These are phyloP conservation scores for Pachycephala philippinensis DNA, from an alignment of 2,113 vertebrate species.

Conservation along the genomic window DNA sequence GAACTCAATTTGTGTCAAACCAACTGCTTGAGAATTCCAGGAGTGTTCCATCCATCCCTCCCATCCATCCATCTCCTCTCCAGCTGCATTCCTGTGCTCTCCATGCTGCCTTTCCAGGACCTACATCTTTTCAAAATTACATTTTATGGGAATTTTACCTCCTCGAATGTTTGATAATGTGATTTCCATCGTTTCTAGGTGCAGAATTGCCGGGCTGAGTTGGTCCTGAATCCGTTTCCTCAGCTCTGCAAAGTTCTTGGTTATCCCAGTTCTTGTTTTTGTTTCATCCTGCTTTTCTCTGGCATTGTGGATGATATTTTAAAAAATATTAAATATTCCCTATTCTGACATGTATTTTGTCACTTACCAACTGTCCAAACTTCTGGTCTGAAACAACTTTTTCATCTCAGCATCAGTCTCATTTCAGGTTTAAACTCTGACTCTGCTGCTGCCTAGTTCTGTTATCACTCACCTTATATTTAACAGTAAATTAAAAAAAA, in stretches of 20 bases:
- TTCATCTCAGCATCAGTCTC: background rate
- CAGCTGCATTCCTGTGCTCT: fast-evolving
- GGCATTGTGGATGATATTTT: background rate
- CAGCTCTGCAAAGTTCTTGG: background rate
- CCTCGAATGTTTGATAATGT: background rate
- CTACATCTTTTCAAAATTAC: background rate
- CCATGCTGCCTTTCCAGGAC: background rate
- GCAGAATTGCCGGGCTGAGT: background rate
- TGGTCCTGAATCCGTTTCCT: background rate
- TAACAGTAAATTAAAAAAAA: background rate
- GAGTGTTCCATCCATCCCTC: too few relatives aligned
- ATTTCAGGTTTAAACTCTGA: background rate
- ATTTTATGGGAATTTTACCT: background rate
- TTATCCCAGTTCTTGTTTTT: background rate
- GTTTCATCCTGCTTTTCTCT: background rate
- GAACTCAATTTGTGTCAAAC: fast-evolving
- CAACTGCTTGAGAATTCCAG: background rate
- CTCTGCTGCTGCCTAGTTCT: background rate
- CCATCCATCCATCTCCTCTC: too few relatives aligned
- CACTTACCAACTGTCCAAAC: background rate
- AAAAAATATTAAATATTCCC: background rate
- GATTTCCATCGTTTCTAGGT: background rate
- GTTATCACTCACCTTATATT: background rate
- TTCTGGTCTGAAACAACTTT: background rate
- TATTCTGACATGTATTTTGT: background rate